Conservation (phyloP, 92 coral and sea anemone species). For the Palythoa grandis region DNA sequence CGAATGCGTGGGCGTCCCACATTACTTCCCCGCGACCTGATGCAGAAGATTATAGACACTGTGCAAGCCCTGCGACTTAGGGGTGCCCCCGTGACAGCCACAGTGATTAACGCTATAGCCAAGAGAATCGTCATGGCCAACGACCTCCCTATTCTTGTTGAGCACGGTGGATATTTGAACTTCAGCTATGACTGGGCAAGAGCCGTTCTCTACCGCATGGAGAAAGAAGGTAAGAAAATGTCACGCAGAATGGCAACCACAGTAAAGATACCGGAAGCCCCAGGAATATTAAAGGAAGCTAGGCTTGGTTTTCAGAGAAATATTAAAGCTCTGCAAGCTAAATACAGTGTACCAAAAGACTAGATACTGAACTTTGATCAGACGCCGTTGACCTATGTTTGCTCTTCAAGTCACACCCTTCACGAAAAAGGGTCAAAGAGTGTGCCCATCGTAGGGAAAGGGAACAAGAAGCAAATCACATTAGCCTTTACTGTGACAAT, state of each 20-base stretch:
- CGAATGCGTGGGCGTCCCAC: constrained; percentile 13
- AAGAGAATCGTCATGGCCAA: background rate
- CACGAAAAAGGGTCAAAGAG: no score
- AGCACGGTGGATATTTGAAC: no score
- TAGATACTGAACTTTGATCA: no score
- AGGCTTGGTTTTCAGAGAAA: no score
- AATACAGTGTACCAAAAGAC: background rate
- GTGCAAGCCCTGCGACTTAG: constrained; percentile 9
- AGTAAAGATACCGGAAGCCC: background rate
- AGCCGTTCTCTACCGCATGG: no score
- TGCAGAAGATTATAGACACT: constrained; percentile 26
- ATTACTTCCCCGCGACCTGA: constrained; percentile 9
- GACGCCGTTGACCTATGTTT: no score
- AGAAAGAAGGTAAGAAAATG: background rate
- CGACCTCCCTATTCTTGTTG: background rate
- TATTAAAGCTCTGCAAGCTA: background rate
- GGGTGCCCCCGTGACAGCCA: background rate
- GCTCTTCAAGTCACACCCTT: no score
- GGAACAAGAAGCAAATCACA: background rate
- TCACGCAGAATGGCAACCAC: background rate
- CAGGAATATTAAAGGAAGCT: background rate
- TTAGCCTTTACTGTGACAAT: background rate
- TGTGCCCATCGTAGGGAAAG: background rate
- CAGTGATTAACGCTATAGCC: background rate
- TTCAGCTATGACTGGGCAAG: no score